Evolutionary conservation across 2,797 vertebrate species (phyloP).

Genomic region (Miichthys miiuy): DNA sequence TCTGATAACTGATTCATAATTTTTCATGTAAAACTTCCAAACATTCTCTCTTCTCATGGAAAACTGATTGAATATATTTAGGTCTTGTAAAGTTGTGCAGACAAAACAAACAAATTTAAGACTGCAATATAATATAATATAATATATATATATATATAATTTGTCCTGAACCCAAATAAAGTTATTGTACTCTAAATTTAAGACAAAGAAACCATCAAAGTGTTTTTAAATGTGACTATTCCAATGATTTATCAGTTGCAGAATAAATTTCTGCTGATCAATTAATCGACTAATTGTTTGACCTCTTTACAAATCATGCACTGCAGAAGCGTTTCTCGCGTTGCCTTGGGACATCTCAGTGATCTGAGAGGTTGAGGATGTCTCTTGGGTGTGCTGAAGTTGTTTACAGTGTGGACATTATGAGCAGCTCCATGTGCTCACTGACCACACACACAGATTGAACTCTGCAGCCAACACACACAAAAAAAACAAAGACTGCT

Average conservation of each 20-base stretch:
- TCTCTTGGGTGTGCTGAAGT: background rate
- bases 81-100: background rate
- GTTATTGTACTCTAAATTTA: background rate
- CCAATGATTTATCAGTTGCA: background rate
- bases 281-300: background rate
- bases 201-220: background rate
- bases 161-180: background rate
- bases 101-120: background rate
- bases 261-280: background rate
- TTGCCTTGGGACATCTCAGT: no score
- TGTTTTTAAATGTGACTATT: no score
- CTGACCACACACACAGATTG: background rate
- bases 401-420: slow-evolving; percentile 16
- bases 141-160: no score
- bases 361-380: background rate
- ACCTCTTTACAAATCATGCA: no score
- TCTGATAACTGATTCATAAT: background rate
- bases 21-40: background rate
- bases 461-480: background rate
- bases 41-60: background rate
- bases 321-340: background rate
- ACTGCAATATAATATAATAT: no score
- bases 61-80: background rate
- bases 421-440: slow-evolving; percentile 35
- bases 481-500: no score